These are phyloP conservation scores for Cariama cristata DNA, from an alignment of 2,113 vertebrate species.

Conservation along the genomic window DNA sequence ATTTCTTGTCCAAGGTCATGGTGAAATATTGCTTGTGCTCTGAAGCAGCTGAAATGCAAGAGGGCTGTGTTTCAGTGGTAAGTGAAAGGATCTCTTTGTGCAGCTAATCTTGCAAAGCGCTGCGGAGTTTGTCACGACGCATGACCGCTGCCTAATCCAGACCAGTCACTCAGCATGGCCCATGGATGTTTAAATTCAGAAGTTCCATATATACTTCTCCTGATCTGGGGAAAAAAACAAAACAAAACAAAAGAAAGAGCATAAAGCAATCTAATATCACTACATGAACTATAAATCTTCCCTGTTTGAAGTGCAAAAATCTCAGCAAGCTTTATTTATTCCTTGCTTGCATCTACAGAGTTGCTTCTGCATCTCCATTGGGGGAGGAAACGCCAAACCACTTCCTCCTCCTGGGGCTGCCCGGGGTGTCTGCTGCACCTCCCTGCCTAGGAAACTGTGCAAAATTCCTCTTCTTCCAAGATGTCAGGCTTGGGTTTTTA, in stretches of 20 bases:
- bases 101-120: background rate
- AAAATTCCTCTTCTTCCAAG: background rate
- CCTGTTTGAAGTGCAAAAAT: background rate
- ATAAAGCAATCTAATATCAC: background rate
- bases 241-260: background rate
- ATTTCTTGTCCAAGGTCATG: background rate
- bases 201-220: background rate
- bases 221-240: background rate
- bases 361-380: background rate
- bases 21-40: background rate
- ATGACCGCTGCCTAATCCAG: background rate
- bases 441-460: background rate
- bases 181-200: background rate
- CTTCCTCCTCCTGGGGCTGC: background rate
- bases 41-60: background rate
- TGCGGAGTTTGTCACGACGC: fast-evolving
- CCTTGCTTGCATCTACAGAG: background rate
- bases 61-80: background rate
- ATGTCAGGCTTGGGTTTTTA: background rate
- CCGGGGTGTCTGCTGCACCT: background rate
- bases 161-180: background rate
- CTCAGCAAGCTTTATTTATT: background rate
- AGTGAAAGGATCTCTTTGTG: background rate
- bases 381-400: background rate
- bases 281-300: background rate